Evolutionary conservation across 1,140 invertebrate species (phyloP), one percentile per base, ranked within the genome.

Genomic region (Ruditapes philippinarum): DNA sequence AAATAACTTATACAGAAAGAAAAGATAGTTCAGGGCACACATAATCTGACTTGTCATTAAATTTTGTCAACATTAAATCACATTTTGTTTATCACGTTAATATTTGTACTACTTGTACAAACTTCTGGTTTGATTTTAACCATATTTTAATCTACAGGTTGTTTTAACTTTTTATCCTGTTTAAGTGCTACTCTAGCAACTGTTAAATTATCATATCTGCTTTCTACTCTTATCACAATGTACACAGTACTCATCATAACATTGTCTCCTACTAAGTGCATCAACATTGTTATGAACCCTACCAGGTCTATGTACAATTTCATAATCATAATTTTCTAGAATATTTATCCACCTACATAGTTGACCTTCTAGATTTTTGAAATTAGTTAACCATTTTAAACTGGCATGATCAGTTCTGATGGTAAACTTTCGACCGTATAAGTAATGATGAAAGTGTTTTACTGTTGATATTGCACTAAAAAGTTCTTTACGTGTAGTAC

Each of bases 261-360:
- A 91, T 19, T 87, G 84, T 7, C 19, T 65, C 33, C 93, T 19
- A 7, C 83, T 91, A 12, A 94, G 36, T 25, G 88, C 90, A 76
- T 94, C 94, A 17, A 90, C 93, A 90, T 94, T 93, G 4, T 0
- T 33, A 83, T 95, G 40, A 82, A 89, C 28, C 31, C 65, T 79
- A 0, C 94, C 93, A 40, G 81, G 17, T 17, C 90, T 49, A 81
- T 95, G 91, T 14, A n/a, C 38, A 12, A 95, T 76, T 0, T 82
- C 90, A 33, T 93, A 57, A 42, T 94, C 81, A 73, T 93, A 95
- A 14, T 62, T 85, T 33, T 88, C 91, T 22, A 94, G 60, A 54
- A 62, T 57, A 22, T 95, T 62, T 9, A 89, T 81, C 93, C 92
- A 95, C 40, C 94, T 57, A 1, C 89, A 91, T 60, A 91, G 38